Evolutionary conservation across 1,140 invertebrate genomes (phyloP).

Genomic region (Saccostrea glomerata): DNA sequence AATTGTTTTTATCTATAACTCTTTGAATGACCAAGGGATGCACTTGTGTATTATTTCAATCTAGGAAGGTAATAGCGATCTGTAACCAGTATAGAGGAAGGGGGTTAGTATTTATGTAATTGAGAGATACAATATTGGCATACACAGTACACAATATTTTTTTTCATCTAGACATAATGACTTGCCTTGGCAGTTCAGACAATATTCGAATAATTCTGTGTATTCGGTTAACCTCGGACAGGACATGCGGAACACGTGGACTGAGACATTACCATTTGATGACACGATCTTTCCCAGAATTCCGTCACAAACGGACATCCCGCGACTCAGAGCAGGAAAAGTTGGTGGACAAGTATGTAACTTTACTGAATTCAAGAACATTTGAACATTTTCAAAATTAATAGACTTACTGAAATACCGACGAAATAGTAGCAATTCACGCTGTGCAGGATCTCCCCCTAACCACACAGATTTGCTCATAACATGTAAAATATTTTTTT

Average conservation of each 20-base stretch:
- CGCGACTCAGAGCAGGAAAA: conserved; percentile 87
- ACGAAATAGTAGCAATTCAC: too few species aligned
- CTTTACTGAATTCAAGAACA: too few species aligned
- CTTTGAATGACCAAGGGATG: neutral
- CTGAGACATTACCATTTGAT: conserved; percentile 74
- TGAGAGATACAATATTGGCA: neutral
- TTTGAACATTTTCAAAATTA: too few species aligned
- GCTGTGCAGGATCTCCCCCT: too few species aligned
- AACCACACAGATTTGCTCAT: too few species aligned
- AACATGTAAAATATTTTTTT: too few species aligned
- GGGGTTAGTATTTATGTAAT: neutral
- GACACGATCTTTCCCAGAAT: conserved; percentile 30
- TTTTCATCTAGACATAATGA: conserved; percentile 88
- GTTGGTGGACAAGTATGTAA: conserved; percentile 90
- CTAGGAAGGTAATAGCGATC: neutral
- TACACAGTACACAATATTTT: neutral
- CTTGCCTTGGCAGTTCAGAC: conserved; percentile 90
- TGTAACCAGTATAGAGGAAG: neutral
- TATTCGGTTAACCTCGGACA: conserved; percentile 88
- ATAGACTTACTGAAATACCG: too few species aligned
- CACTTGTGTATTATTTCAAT: neutral
- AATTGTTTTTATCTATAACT: too few species aligned
- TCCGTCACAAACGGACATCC: conserved; percentile 94
- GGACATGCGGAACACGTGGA: conserved; percentile 84
- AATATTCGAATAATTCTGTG: conserved; percentile 90